A percentile compares a stretch with the other conserved stretches of the same genome.
Evolutionary conservation across 2,113 vertebrate species (phyloP).

Genomic region (Bucco capensis): DNA sequence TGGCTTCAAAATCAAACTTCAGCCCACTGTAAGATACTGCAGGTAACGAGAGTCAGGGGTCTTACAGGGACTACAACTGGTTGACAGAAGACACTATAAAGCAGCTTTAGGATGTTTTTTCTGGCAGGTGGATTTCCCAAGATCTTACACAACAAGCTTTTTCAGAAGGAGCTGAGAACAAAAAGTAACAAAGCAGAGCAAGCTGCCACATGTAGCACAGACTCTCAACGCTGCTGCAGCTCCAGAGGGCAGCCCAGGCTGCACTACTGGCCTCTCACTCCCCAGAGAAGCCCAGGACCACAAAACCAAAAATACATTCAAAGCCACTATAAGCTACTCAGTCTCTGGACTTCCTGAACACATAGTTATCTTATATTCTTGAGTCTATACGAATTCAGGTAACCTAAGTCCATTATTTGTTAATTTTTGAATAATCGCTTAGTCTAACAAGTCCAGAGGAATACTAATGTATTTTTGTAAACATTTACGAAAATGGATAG

Average conservation of each 20-base stretch:
- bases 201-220: background rate
- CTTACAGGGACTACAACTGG: background rate
- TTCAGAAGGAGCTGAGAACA: background rate
- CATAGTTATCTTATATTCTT: background rate
- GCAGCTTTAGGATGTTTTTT: background rate
- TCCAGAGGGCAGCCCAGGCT: background rate
- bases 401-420: background rate
- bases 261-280: background rate
- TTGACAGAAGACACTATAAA: background rate
- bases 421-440: background rate
- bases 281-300: background rate
- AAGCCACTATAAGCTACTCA: background rate
- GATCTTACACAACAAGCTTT: background rate
- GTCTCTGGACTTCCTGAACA: background rate
- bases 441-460: background rate
- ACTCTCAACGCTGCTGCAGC: background rate
- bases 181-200: background rate
- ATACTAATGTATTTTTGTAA: background rate
- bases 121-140: background rate
- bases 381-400: background rate
- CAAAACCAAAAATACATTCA: background rate
- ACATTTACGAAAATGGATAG: background rate
- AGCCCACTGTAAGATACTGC: background rate
- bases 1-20: background rate
- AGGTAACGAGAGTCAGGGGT: background rate